Base-by-base conservation (phyloP, 2,888 invertebrate genomes). In the Blastobasis adustella region DNA sequence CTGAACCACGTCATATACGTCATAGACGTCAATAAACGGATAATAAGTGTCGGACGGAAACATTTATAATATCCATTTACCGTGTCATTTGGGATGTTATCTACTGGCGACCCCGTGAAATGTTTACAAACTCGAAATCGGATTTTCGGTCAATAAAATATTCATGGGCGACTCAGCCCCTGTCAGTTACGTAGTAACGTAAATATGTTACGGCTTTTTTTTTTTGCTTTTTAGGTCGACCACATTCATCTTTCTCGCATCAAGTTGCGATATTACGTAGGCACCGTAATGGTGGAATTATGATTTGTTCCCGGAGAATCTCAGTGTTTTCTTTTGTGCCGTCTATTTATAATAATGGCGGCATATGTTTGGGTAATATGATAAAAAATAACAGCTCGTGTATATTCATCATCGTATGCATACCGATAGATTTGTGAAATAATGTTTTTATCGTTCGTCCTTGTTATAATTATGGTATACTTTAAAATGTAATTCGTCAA, bases 161-260 rank as follows among this genome's bases (percentile, higher is more conserved):
- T 70, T 71, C 69, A 67, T 69, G 64, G 66, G 63, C 45, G 59
- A 54, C 54, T 59, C 60, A 60, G 63, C 66, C 65, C 59, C 64
- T 63, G 63, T 66, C 68, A 65, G 64, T 56, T 67, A 67, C 65
- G 64, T 62, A 60, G 62, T 59, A 60, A 66, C 69, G 71, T 75
- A 71, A 72, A 70, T 69, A 67, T 43, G 38, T 49, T 37, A 39
- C 44, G 37, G 36, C 63, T 23, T 23, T 23, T 23, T 63, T 64
- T 66, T 71, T 73, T n/a, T n/a, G n/a, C 71, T 72, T 75, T 75
- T 71, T 69, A 72, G 71, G 67, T 69, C 56, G 57, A 49, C 59
- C 59, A 61, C 68, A 67, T 71, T 69, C 67, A 67, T 73, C 67
- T 66, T 64, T 69, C 68, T 65, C 59, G 56, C 61, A 63, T 66